A percentile compares a stretch with the other conserved stretches of the same genome.
Conservation (phyloP, 2,797 vertebrate species). For the Schizothorax lantsangensis region DNA sequence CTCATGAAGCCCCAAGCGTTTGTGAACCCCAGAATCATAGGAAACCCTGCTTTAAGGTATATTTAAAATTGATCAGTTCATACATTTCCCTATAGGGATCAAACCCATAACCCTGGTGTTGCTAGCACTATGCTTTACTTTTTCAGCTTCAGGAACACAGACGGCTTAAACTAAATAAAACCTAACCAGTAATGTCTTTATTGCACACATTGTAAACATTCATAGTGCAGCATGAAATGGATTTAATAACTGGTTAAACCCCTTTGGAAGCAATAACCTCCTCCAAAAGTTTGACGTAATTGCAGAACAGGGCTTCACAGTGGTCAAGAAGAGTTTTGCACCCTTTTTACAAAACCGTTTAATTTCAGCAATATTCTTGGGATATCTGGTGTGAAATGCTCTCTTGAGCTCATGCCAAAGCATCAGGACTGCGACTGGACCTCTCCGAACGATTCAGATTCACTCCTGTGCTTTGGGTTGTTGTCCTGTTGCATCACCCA, state of each 20-base stretch:
- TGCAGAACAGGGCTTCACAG: not conserved
- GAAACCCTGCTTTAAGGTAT: not conserved
- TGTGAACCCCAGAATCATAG: not conserved
- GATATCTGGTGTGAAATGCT: not conserved
- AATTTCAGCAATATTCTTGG: not conserved
- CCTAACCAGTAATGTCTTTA: not conserved
- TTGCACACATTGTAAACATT: not conserved
- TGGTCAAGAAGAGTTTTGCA: not conserved
- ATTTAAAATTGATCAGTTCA: too few relatives aligned
- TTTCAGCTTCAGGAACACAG: not conserved
- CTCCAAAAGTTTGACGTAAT: not conserved
- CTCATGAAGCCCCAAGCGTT: not conserved
- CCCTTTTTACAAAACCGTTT: not conserved
- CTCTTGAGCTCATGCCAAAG: not conserved
- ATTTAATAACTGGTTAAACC: not conserved
- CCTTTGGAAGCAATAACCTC: not conserved
- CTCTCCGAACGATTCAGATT: not conserved
- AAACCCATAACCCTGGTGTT: not conserved
- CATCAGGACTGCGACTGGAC: not conserved
- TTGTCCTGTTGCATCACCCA: slow-evolving; percentile 15
- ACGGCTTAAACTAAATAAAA: not conserved
- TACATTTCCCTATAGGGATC: not conserved
- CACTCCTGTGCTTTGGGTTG: not conserved
- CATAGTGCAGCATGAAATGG: not conserved
- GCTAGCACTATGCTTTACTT: not conserved